Evolutionary conservation across 2,888 invertebrate species (phyloP).

Genomic region (Embidobia sp.): DNA sequence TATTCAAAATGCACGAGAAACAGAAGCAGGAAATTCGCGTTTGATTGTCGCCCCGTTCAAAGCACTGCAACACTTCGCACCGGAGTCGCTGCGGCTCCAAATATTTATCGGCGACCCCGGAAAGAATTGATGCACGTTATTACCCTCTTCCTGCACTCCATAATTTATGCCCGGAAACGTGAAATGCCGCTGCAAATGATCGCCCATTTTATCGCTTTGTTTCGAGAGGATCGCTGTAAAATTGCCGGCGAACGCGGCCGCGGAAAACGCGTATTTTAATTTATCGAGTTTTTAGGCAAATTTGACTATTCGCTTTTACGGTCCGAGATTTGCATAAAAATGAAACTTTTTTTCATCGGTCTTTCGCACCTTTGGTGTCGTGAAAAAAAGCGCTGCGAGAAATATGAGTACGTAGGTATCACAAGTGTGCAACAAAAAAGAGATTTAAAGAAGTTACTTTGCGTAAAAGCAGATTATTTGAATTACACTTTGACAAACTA

Average conservation of each 20-base stretch:
- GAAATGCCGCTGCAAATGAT: slow-evolving; percentile 51
- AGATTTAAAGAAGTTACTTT: no score
- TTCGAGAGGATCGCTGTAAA: slow-evolving; percentile 33
- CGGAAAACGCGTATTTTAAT: slow-evolving; percentile 47
- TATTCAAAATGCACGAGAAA: neutral
- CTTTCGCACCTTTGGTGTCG: slow-evolving; percentile 18
- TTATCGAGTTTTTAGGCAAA: slow-evolving; percentile 58
- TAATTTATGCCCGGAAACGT: slow-evolving; percentile 55
- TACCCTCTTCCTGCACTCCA: slow-evolving; percentile 32
- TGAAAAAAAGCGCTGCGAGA: no score
- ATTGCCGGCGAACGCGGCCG: slow-evolving; percentile 18
- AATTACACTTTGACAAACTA: no score
- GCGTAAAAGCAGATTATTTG: no score
- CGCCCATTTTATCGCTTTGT: slow-evolving; percentile 45
- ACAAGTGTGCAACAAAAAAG: no score
- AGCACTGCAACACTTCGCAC: slow-evolving; percentile 23
- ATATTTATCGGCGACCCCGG: slow-evolving; percentile 42
- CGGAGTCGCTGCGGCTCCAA: neutral
- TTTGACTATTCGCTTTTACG: slow-evolving; percentile 27
- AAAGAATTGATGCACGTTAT: slow-evolving; percentile 51
- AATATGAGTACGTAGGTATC: no score
- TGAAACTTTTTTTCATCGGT: slow-evolving; percentile 5
- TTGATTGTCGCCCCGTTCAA: slow-evolving; percentile 25
- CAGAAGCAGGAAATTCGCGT: neutral
- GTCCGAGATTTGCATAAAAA: slow-evolving; percentile 42